Conservation (phyloP, 2,113 vertebrate genomes). For the Alces alces region DNA sequence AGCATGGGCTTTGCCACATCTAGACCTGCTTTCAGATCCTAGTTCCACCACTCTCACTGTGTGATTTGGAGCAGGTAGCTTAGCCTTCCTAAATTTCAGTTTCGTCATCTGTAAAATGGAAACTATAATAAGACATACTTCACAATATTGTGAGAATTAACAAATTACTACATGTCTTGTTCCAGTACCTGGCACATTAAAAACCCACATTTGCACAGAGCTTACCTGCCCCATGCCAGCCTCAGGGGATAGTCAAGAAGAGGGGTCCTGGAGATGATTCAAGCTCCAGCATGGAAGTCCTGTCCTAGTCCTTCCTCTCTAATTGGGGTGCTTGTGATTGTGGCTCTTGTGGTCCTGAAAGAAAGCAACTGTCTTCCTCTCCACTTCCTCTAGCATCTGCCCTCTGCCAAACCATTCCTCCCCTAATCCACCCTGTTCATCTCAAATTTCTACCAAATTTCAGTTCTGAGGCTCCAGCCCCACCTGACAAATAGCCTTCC, state of each 20-base stretch:
- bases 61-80: background rate
- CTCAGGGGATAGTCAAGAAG: fast-evolving
- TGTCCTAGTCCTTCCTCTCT: background rate
- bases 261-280: background rate
- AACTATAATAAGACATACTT: background rate
- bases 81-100: background rate
- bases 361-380: background rate
- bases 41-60: background rate
- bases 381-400: background rate
- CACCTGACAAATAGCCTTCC: background rate
- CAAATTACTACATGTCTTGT: background rate
- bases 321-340: background rate
- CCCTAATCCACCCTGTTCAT: background rate
- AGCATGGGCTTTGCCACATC: background rate
- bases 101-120: background rate
- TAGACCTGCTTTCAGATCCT: background rate
- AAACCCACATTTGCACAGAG: background rate
- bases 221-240: background rate
- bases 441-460: background rate
- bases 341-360: background rate
- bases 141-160: background rate
- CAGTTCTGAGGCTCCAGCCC: background rate
- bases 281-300: background rate
- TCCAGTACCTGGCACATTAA: background rate
- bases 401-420: background rate